Evolutionary conservation across 2,888 invertebrate species (phyloP), one percentile per base, ranked within the genome.

Genomic region (Leptodirus hochenwartii): DNA sequence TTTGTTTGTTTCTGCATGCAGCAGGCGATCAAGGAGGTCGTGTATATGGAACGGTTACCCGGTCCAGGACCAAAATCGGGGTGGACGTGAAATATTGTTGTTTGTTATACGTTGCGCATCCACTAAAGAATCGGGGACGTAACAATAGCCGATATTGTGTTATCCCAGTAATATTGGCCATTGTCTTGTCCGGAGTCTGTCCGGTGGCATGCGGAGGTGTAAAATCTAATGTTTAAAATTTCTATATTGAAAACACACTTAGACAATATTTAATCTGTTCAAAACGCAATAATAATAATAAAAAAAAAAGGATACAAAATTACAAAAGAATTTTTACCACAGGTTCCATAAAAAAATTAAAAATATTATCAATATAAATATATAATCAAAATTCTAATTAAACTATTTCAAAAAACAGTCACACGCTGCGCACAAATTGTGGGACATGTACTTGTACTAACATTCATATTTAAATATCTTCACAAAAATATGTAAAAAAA

Each of bases 401-500:
- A 51, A 51, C 51, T 51, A 52, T 49, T 46, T 49, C 12, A 37
- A 38, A 43, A 50, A 54, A 53, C 52, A 55, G 53, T 54, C 55
- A 54, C n/a, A n/a, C 51, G 49, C 53, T 47, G 49, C 51, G 50
- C 53, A 50, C 53, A 50, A 47, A 45, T 38, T 39, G 39, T 39
- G 39, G 47, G 47, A 51, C 49, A 51, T 51, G 47, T 48, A 43
- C 41, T 40, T 39, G 56, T 56, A 56, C 54, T 56, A 56, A 56
- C 55, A 55, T 56, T 53, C 49, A 54, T 54, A 53, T 45, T 54
- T 54, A 15, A 36, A 56, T 54, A 56, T 57, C 54, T 56, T 47
- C 55, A 54, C 54, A 56, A 56, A 56, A 56, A 57, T 55, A 57
- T 53, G 55, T 57, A 56, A 56, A 57, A 57, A 57, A 56, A 57